Evolutionary conservation across 2,888 invertebrate species (phyloP).

Genomic region (Ennomos fuscantarius): DNA sequence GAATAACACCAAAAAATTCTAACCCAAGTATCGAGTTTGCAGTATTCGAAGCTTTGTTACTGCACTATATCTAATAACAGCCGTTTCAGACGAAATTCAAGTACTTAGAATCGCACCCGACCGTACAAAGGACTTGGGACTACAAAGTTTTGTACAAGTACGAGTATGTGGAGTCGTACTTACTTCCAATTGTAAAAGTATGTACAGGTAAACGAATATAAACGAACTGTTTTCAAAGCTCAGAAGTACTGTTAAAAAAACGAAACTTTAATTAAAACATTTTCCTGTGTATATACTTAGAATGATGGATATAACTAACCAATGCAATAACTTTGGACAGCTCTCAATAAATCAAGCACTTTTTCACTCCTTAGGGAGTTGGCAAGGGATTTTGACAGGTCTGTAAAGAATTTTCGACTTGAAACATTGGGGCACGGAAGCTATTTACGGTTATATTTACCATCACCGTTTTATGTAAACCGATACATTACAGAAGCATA

Average conservation of each 20-base stretch:
- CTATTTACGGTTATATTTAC: neutral
- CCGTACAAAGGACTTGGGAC: constrained; percentile 28
- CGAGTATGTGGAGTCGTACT: constrained; percentile 16
- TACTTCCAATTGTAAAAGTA: no score
- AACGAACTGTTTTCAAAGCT: no score
- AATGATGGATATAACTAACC: constrained; percentile 19
- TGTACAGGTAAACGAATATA: no score
- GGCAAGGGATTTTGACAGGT: constrained; percentile 38
- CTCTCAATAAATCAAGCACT: constrained; percentile 36
- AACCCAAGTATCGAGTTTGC: no score
- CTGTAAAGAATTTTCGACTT: constrained; percentile 26
- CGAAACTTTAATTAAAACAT: no score
- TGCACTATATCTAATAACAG: constrained; percentile 2
- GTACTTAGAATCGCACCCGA: constrained; percentile 27
- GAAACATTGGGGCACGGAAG: neutral
- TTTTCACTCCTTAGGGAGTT: constrained; percentile 25
- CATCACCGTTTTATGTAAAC: no score
- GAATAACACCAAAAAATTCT: no score
- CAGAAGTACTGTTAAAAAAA: no score
- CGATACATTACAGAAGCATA: no score
- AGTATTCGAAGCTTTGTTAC: constrained; percentile 4
- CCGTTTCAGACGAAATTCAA: constrained; percentile 24
- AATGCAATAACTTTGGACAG: constrained; percentile 19
- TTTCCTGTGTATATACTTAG: neutral
- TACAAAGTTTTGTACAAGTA: constrained; percentile 26